Percentiles rank a stretch among this genome's conserved stretches.
Conservation (phyloP, 2,888 invertebrate species). For the Clusia tigrina region DNA sequence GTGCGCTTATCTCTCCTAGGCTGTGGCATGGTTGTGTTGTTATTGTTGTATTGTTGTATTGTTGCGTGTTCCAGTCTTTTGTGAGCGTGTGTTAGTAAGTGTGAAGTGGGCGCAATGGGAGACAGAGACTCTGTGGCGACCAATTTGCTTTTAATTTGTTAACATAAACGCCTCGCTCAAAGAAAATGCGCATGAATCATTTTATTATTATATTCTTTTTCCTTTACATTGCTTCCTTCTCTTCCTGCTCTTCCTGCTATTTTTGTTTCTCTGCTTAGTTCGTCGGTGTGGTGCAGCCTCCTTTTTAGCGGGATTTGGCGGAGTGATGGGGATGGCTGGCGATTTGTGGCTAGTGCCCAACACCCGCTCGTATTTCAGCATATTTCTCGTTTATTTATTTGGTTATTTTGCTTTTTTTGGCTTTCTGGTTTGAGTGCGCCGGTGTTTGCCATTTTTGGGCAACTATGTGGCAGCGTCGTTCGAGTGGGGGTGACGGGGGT, state of each 20-base stretch:
- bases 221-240: not conserved
- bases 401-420: not conserved
- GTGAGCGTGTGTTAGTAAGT: constrained; percentile 22
- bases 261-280: not conserved
- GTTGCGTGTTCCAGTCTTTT: not conserved
- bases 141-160: constrained; percentile 62
- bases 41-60: not conserved
- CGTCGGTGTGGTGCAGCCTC: not conserved
- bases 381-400: constrained; percentile 8
- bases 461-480: constrained; percentile 5
- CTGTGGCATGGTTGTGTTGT: constrained; percentile 7
- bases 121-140: constrained; percentile 49
- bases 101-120: constrained; percentile 36
- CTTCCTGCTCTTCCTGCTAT: not conserved
- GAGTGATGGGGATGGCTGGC: not conserved
- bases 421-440: not conserved
- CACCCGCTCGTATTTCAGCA: constrained; percentile 12
- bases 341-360: too few relatives aligned
- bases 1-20: constrained; percentile 28
- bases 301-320: too few relatives aligned
- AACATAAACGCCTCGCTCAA: constrained; percentile 59
- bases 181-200: constrained; percentile 48
- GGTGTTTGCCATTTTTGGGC: not conserved
- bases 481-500: constrained; percentile 17
- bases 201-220: constrained; percentile 31